Percentiles rank a stretch among this genome's conserved stretches.
These are phyloP conservation scores for Polypedilum vanderplanki DNA, from an alignment of 1,140 invertebrate species.

Conservation along the genomic window DNA sequence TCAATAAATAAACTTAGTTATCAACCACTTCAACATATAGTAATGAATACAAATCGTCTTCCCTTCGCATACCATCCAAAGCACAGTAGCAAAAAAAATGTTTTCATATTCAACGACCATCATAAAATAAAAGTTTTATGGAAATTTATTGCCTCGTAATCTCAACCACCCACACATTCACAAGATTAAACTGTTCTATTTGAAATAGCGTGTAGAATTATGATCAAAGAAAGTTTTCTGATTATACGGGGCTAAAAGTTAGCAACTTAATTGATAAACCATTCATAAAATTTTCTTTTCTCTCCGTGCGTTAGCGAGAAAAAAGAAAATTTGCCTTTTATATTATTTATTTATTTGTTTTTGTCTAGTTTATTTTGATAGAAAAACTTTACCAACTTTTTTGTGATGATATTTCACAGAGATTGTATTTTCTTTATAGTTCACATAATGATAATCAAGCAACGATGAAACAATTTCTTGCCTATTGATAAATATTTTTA, in stretches of 20 bases:
- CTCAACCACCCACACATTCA: background rate
- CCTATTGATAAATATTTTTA: too few species aligned
- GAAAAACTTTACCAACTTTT: background rate
- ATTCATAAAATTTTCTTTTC: background rate
- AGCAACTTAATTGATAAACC: background rate
- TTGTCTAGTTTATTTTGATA: background rate
- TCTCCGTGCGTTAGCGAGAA: background rate
- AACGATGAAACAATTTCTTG: too few species aligned
- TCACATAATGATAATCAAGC: too few species aligned
- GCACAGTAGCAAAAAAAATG: too few species aligned
- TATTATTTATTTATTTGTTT: constrained; percentile 6
- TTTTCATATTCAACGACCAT: background rate
- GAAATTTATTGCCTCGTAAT: constrained; percentile 24
- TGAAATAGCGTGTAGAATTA: background rate
- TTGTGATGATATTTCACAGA: background rate
- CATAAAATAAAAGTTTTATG: constrained; percentile 6
- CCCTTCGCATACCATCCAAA: too few species aligned
- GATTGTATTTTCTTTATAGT: background rate
- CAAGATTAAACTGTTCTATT: background rate
- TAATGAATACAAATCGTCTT: too few species aligned
- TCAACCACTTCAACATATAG: too few species aligned
- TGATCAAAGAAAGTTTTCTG: background rate
- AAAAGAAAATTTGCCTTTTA: background rate
- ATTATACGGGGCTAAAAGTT: background rate
- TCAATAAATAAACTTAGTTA: too few species aligned